Evolutionary conservation across 2,888 invertebrate species (phyloP).

Genomic region (Macaria notata): DNA sequence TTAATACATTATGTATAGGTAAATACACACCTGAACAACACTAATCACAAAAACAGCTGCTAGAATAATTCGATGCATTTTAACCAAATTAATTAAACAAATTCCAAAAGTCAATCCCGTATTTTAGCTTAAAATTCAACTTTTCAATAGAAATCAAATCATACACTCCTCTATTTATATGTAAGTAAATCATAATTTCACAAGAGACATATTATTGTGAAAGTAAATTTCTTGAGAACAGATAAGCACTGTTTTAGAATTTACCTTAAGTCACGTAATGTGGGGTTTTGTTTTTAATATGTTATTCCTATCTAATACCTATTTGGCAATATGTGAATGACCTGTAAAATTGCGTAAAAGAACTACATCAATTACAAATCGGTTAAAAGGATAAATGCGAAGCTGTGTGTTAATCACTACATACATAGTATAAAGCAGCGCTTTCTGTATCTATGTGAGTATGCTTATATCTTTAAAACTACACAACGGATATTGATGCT

Average conservation of each 20-base stretch:
- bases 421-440: too few species aligned
- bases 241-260: background rate
- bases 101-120: too few species aligned
- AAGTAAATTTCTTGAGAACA: constrained; percentile 8
- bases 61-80: constrained; percentile 16
- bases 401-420: too few species aligned
- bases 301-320: background rate
- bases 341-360: too few species aligned
- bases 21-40: constrained; percentile 17
- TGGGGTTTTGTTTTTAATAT: background rate
- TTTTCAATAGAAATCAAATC: background rate
- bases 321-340: too few species aligned
- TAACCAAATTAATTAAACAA: background rate
- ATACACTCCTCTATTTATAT: background rate
- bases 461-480: too few species aligned
- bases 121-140: too few species aligned
- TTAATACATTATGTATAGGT: too few species aligned
- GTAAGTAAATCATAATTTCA: constrained; percentile 1
- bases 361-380: too few species aligned
- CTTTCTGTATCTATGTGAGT: too few species aligned
- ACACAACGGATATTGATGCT: too few species aligned
- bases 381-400: too few species aligned
- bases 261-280: background rate
- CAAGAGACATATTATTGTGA: constrained; percentile 14
- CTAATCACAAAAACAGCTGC: constrained; percentile 13